phyloP scores from a whole-genome alignment of 2,888 invertebrate genomes.

The Pristionchus fissidentatus region DNA sequence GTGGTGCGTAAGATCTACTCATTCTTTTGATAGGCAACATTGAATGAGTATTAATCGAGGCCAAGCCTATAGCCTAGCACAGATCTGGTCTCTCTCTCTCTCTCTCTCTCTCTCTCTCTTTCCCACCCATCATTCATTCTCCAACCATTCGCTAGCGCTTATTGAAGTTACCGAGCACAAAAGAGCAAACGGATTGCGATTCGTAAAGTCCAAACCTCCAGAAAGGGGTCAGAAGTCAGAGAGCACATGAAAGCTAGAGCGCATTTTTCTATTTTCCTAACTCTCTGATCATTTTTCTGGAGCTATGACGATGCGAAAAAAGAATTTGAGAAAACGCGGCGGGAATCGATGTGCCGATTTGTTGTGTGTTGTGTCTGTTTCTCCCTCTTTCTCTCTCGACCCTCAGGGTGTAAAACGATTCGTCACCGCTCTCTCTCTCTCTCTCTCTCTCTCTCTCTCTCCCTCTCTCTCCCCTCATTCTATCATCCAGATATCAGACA shows the following conservation, averaged over 20 bases:
- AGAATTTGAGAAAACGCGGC: background rate
- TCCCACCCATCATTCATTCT: background rate
- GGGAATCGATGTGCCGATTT: conserved; percentile 25
- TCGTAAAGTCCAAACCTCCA: no score
- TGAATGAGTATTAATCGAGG: no score
- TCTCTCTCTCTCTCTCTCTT: conserved; percentile 15
- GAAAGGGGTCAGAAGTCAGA: background rate
- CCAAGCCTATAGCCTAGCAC: no score
- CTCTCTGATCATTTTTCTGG: no score
- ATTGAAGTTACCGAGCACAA: background rate
- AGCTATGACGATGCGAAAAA: background rate
- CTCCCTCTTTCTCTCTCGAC: background rate
- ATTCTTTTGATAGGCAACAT: no score
- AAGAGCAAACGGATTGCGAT: background rate
- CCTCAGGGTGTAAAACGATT: background rate
- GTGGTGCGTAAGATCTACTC: no score
- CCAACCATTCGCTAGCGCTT: background rate
- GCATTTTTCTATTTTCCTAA: no score
- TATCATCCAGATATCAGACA: no score
- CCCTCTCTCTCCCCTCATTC: background rate
- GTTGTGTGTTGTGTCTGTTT: no score
- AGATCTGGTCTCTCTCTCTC: background rate
- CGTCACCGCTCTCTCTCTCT: background rate
- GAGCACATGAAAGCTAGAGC: background rate
- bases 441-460: conserved; percentile 13